Conservation (phyloP, 2,888 invertebrate species). For the Esperia sulphurella region DNA sequence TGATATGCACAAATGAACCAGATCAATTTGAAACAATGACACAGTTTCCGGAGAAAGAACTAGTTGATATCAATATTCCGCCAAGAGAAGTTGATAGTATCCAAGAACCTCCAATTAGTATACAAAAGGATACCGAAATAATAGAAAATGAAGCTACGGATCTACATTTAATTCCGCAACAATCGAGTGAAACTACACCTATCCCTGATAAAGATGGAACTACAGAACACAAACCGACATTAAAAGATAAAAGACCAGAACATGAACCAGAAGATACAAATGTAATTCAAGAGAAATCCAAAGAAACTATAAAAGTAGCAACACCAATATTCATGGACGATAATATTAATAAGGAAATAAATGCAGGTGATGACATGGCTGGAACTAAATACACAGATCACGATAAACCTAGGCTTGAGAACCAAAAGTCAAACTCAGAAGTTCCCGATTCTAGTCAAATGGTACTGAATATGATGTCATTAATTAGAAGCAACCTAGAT, state of each 20-base stretch:
- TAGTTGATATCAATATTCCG: background rate
- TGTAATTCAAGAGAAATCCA: conserved; percentile 7
- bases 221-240: background rate
- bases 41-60: background rate
- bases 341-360: background rate
- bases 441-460: background rate
- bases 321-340: conserved; percentile 3
- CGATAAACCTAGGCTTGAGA: background rate
- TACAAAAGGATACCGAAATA: background rate
- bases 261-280: background rate
- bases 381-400: background rate
- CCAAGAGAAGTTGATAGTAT: background rate
- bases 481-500: background rate
- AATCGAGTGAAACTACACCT: background rate
- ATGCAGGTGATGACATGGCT: background rate
- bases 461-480: background rate
- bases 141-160: background rate
- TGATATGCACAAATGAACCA: background rate
- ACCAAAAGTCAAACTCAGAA: conserved; percentile 1
- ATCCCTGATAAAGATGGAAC: background rate
- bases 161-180: background rate
- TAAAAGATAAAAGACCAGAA: background rate
- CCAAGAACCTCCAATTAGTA: background rate
- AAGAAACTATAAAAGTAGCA: conserved; percentile 7
- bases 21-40: background rate